Conservation (phyloP, 2,888 invertebrate genomes). For the Eurytoma adleriae region DNA sequence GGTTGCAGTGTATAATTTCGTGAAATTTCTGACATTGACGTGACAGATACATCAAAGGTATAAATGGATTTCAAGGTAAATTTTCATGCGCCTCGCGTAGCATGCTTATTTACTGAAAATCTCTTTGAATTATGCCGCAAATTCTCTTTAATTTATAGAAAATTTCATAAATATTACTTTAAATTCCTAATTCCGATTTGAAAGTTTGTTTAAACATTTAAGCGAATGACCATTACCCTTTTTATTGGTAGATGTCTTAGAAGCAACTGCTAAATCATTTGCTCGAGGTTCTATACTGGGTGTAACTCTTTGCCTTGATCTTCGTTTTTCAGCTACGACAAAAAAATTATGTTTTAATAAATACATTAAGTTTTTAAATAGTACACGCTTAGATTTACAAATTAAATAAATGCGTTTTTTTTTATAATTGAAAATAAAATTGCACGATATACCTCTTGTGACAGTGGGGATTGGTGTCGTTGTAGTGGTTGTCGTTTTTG, state of each 20-base stretch:
- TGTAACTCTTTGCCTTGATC: constrained; percentile 57
- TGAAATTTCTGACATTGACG: background rate
- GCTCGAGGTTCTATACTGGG: constrained; percentile 65
- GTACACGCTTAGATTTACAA: background rate
- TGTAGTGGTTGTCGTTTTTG: constrained; percentile 60
- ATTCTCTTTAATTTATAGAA: no score
- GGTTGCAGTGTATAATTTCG: background rate
- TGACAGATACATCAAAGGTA: background rate
- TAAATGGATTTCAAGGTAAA: background rate
- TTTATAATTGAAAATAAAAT: background rate
- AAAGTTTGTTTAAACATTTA: no score
- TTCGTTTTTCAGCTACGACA: constrained; percentile 49
- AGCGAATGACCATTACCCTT: constrained; percentile 59
- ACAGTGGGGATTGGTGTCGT: constrained; percentile 63
- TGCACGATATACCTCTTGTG: constrained; percentile 62
- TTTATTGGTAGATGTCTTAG: constrained; percentile 66
- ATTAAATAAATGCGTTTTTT: background rate
- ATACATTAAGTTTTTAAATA: background rate
- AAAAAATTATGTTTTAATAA: constrained; percentile 7
- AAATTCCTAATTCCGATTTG: no score
- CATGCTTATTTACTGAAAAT: no score
- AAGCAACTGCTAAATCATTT: constrained; percentile 69
- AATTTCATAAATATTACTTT: no score
- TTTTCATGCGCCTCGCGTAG: background rate
- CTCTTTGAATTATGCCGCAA: no score